These are phyloP conservation scores for Malthinus flaveolus DNA, from an alignment of 2,888 invertebrate species.

Conservation along the genomic window DNA sequence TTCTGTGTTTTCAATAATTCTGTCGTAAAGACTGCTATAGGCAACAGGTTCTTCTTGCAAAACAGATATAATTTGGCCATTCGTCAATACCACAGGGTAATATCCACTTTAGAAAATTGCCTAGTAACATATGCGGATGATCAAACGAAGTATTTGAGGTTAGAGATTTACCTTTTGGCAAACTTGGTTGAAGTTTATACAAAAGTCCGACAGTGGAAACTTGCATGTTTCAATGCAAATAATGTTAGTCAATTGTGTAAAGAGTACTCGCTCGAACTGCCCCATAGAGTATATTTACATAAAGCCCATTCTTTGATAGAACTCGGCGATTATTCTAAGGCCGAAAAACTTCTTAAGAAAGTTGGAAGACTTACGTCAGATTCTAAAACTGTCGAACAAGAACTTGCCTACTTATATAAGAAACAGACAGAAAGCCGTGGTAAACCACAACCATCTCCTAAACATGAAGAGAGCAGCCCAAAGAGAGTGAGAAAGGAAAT, in stretches of 20 bases:
- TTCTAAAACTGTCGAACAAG: conserved; percentile 56
- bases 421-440: conserved; percentile 46
- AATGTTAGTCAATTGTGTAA: conserved; percentile 58
- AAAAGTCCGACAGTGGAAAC: conserved; percentile 62
- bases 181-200: conserved; percentile 76
- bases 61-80: conserved; percentile 57
- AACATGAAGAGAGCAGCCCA: too few relatives aligned
- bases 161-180: conserved; percentile 68
- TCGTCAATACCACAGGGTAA: conserved; percentile 64
- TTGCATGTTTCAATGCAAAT: conserved; percentile 68
- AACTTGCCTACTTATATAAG: conserved; percentile 57
- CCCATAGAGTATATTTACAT: conserved; percentile 66
- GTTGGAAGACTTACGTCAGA: conserved; percentile 61
- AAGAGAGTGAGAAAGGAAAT: too few relatives aligned
- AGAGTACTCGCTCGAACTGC: conserved; percentile 58
- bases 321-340: conserved; percentile 62
- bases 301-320: conserved; percentile 69
- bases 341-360: conserved; percentile 59
- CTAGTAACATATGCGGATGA: conserved; percentile 67
- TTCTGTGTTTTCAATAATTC: conserved; percentile 63
- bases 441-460: conserved; percentile 13
- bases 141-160: conserved; percentile 63
- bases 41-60: conserved; percentile 64
- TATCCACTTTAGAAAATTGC: conserved; percentile 66
- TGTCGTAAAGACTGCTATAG: conserved; percentile 63